Evolutionary conservation across 2,888 invertebrate genomes (phyloP), one percentile per base, ranked within the genome.

Genomic region (Drosophila birchii): DNA sequence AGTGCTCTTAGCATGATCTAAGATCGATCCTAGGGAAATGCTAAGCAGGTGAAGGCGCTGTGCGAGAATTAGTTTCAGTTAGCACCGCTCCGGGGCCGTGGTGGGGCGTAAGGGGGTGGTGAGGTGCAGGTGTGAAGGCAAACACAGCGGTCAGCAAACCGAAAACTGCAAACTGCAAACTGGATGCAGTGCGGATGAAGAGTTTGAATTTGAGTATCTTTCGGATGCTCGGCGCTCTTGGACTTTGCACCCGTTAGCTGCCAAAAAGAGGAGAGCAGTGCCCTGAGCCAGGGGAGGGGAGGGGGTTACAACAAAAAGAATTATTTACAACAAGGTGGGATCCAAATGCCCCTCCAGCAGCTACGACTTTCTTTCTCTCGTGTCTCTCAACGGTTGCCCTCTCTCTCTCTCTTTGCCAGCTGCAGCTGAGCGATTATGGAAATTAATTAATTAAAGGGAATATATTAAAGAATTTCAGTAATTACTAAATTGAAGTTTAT

Each of bases 231-330:
- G 23, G 63, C 66, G 72, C 75, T 78, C 75, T 68, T 55, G 68
- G 83, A 86, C 88, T 81, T 83, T 85, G 78, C 18, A 79, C 87
- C 51, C 76, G 74, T 75, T 85, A 71, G 66, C 47, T 75, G 78
- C 70, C 76, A 74, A 80, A 78, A 82, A 68, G 77, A 53, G 53
- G 63, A 54, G 56, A 39, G 41, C 26, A 49, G 51, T 20, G 51
- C 9, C 49, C 16, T 20, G 14, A 5, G n/a, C n/a, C n/a, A n/a
- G n/a, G 20, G 34, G 18, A 20, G 20, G 29, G 32, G 55, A 29
- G 23, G 41, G 59, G 34, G 41, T 20, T 38, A 66, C 47, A 47
- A 47, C 47, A 47, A 47, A 44, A 41, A 53, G 54, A 23, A 71
- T 43, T 44, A 23, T 44, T 53, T 54, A 53, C 59, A 58, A 58